Evolutionary conservation across 2,113 vertebrate species (phyloP), one percentile per base, ranked within the genome.

Genomic region (Macrotus californicus): DNA sequence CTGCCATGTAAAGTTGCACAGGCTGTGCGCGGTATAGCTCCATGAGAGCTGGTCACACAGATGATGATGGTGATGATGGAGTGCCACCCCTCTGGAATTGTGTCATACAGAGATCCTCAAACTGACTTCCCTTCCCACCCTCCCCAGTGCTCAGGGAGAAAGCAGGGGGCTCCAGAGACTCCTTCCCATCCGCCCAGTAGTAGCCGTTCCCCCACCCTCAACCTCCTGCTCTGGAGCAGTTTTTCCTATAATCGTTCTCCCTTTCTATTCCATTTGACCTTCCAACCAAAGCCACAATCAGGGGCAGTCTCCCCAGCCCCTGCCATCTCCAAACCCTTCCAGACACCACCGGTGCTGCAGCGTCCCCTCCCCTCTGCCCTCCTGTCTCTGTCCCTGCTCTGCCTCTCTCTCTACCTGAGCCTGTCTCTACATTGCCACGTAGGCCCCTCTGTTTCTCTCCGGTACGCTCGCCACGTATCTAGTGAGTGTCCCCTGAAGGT

Each of bases 401-500:
- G 41, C 56, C 69, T 22, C 22, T 61, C 29, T 48, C 86, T 66
- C 36, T 31, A n/a, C 8, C n/a, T 19, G 6, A 1, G 2, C 14
- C 36, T 34, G 36, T 26, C 29, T 75, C 67, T 26, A 22, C 18
- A 12, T 2, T 3, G 69, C 41, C 69, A 29, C 24, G 16, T 6
- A 5, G 19, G 56, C 1, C 15, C 52, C 54, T 73, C 2, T 0
- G 10, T n/a, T n/a, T n/a, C n/a, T n/a, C n/a, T n/a, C n/a, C n/a
- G n/a, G n/a, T n/a, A n/a, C n/a, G 36, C 61, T 82, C 21, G 31
- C 15, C 39, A 46, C 1, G 3, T 3, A 50, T 0, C 16, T 24
- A 15, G 21, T 6, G 29, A 50, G 6, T 13, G 10, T 84, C 52
- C 29, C 14, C 52, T 0, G 10, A 34, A 39, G 4, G 3, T 46